Evolutionary conservation across 92 coral and sea anemone genomes (phyloP).

Genomic region (Zoanthus sociatus): DNA sequence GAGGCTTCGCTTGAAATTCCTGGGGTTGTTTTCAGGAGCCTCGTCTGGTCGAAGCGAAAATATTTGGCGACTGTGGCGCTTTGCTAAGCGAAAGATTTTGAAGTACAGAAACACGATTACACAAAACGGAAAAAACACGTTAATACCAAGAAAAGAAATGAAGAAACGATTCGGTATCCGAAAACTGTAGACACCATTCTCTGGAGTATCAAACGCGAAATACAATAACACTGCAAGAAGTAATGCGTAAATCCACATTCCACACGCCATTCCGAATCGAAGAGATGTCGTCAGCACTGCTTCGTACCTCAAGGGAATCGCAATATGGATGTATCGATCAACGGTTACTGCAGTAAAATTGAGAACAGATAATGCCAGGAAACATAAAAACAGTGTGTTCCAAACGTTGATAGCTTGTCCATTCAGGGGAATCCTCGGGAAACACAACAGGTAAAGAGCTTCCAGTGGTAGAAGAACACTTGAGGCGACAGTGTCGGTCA

Average conservation of each 20-base stretch:
- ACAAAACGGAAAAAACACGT: conserved; percentile 63
- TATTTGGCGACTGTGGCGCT: conserved; percentile 49
- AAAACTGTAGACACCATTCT: conserved; percentile 51
- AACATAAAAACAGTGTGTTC: conserved; percentile 53
- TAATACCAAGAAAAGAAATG: conserved; percentile 56
- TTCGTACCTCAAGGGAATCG: conserved; percentile 58
- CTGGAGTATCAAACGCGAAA: conserved; percentile 58
- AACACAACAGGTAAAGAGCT: conserved; percentile 34
- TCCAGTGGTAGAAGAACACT: conserved; percentile 55
- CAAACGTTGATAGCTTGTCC: conserved; percentile 50
- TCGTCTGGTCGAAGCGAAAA: conserved; percentile 19
- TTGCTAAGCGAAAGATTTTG: conserved; percentile 54
- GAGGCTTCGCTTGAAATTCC: conserved; percentile 21
- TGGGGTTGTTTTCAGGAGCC: background rate
- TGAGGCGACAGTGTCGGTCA: conserved; percentile 58
- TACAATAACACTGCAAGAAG: conserved; percentile 51
- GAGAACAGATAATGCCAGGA: conserved; percentile 56
- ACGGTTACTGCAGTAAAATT: conserved; percentile 70
- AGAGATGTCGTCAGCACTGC: conserved; percentile 38
- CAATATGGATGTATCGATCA: conserved; percentile 63
- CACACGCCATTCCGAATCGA: conserved; percentile 1
- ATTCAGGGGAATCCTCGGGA: conserved; percentile 56
- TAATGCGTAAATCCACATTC: conserved; percentile 48
- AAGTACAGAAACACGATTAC: conserved; percentile 45
- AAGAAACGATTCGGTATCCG: conserved; percentile 40